These are phyloP conservation scores for Pomacea canaliculata DNA, from an alignment of 2,888 invertebrate genomes.

Conservation along the genomic window DNA sequence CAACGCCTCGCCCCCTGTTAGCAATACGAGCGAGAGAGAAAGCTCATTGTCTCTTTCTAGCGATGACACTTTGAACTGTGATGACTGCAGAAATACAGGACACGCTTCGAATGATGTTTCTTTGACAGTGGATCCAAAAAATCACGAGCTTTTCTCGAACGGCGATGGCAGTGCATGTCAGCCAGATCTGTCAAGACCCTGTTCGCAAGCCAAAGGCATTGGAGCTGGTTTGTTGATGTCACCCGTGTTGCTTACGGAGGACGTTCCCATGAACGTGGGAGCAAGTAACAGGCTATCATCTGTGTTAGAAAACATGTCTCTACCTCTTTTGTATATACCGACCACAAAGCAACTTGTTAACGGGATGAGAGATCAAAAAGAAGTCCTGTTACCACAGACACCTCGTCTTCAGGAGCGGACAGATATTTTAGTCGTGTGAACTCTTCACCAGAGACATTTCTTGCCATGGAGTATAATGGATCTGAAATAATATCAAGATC, in stretches of 20 bases:
- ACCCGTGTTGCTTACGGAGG: conserved; percentile 54
- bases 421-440: conserved; percentile 8
- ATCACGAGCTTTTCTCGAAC: neutral
- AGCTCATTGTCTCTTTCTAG: conserved; percentile 30
- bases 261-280: conserved; percentile 50
- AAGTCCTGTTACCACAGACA: neutral
- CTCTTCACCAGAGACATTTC: conserved; percentile 14
- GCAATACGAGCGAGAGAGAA: conserved; percentile 6
- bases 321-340: conserved; percentile 61
- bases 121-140: conserved; percentile 4
- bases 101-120: conserved; percentile 8
- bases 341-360: conserved; percentile 59
- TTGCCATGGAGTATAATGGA: conserved; percentile 10
- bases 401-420: neutral
- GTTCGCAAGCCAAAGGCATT: conserved; percentile 31
- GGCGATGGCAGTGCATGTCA: neutral
- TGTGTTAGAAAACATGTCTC: conserved; percentile 62
- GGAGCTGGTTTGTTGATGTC: conserved; percentile 54
- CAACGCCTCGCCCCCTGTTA: conserved; percentile 10
- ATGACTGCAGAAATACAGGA: conserved; percentile 16
- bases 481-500: conserved; percentile 19
- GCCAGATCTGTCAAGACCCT: neutral
- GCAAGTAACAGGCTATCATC: conserved; percentile 56
- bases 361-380: conserved; percentile 19
- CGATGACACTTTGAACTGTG: conserved; percentile 30